Base-by-base conservation (phyloP, 1,140 invertebrate genomes). In the Samia ricini region DNA sequence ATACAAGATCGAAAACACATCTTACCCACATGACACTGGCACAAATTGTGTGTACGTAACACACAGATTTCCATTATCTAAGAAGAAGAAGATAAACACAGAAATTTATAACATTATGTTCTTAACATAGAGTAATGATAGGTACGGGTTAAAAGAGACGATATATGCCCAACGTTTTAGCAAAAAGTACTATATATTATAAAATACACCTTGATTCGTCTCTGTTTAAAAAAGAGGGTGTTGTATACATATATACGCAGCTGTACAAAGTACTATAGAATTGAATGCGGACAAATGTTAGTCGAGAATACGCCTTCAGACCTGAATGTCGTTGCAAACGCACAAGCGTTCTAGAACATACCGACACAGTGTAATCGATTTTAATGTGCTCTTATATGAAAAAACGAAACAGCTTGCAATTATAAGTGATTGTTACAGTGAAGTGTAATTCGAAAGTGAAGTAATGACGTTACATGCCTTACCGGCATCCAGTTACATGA, bases 401-500 rank as follows among this genome's bases (percentile, higher is more conserved):
- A 79, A 82, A 74, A 79, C 78, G 64, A 81, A 83, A 74, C 66
- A 77, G 73, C 72, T 66, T 68, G 64, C 81, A 76, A 73, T 70
- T 74, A 52, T 50, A 29, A 69, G 81, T 76, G 65, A 72, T 75
- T 75, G 36, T 64, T 70, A 60, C 50, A 52, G 79, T 78, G 75
- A 67, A 75, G 84, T 89, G 84, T 71, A 63, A 78, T 72, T 50
- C 29, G 60, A 82, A 89, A 82, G 81, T 86, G 79, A 71, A 87
- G 83, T 87, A 72, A 89, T 89, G 86, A 89, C 86, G 86, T 86
- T 89, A 81, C 68, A 83, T 87, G 83, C 82, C 81, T 68, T 82
- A 74, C 78, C 83, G 76, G 83, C 79, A 85, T 74, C 77, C 63
- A 85, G 74, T 81, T 87, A 80, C 70, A 89, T 88, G 85, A 79